Evolutionary conservation across 2,113 vertebrate genomes (phyloP).

Genomic region (Trachemys scripta): DNA sequence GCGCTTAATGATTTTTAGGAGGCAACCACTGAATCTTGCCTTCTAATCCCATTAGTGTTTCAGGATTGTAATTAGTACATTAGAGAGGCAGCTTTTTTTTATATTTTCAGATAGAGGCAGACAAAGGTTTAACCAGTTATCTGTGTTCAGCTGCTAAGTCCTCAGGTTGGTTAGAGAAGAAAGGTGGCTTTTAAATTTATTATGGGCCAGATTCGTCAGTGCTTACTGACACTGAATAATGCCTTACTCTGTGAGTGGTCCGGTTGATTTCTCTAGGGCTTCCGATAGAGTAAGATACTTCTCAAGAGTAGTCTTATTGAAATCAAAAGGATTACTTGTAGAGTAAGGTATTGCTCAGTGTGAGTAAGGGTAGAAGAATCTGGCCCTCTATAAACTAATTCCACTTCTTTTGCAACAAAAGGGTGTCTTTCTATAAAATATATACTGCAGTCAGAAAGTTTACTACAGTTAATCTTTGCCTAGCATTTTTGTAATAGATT

Average conservation of each 20-base stretch:
- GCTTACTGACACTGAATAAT: not conserved
- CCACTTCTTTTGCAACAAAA: not conserved
- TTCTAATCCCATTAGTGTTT: conserved; percentile 52
- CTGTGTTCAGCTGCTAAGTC: not conserved
- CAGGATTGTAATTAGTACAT: not conserved
- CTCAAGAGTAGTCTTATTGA: not conserved
- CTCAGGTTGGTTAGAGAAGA: not conserved
- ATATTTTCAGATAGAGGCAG: not conserved
- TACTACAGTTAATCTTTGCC: not conserved
- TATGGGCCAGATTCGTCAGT: not conserved
- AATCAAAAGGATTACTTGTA: not conserved
- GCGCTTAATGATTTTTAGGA: conserved; percentile 64
- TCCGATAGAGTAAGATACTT: not conserved
- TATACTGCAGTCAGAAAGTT: not conserved
- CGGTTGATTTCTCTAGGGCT: not conserved
- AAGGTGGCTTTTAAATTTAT: not conserved
- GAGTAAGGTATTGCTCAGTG: not conserved
- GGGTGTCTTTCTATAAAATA: not conserved
- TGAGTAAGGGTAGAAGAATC: not conserved
- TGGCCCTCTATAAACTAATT: not conserved
- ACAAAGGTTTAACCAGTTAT: not conserved
- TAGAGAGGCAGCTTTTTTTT: conserved; percentile 29
- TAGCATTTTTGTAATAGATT: not conserved
- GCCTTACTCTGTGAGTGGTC: not conserved
- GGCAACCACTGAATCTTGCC: conserved; percentile 37